These are phyloP conservation scores for Thalpophila matura DNA, from an alignment of 2,888 invertebrate species.

Conservation along the genomic window DNA sequence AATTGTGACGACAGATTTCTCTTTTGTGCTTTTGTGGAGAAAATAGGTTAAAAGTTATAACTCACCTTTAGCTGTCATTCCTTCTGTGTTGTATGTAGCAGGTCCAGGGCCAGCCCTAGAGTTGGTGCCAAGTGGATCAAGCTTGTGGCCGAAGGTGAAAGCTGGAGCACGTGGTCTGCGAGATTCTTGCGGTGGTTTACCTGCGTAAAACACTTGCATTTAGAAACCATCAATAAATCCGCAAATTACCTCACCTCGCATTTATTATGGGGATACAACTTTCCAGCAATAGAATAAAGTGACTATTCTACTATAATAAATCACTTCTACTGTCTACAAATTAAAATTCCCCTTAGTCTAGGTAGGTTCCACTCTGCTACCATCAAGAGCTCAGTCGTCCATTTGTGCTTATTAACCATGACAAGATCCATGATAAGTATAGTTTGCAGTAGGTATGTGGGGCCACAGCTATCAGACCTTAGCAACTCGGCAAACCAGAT, in stretches of 20 bases:
- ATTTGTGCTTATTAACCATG: not conserved
- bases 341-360: not conserved
- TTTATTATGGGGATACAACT: not conserved
- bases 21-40: constrained; percentile 24
- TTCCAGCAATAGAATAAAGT: not conserved
- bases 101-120: constrained; percentile 95
- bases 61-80: constrained; percentile 95
- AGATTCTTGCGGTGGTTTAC: constrained; percentile 94
- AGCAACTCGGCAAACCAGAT: not conserved
- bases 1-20: constrained; percentile 50
- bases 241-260: not conserved
- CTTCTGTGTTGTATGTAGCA: constrained; percentile 97
- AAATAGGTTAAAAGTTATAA: not conserved
- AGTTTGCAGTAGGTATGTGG: not conserved
- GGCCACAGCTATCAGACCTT: constrained; percentile 3
- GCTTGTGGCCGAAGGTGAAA: constrained; percentile 94
- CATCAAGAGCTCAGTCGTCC: not conserved
- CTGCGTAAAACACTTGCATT: constrained; percentile 79
- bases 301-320: not conserved
- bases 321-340: too few relatives aligned
- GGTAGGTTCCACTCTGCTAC: not conserved
- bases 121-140: constrained; percentile 86
- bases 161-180: constrained; percentile 95
- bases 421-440: constrained; percentile 1
- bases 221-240: not conserved